phyloP scores from a whole-genome alignment of 1,140 invertebrate genomes.

The Drosophila nigromelanica region DNA sequence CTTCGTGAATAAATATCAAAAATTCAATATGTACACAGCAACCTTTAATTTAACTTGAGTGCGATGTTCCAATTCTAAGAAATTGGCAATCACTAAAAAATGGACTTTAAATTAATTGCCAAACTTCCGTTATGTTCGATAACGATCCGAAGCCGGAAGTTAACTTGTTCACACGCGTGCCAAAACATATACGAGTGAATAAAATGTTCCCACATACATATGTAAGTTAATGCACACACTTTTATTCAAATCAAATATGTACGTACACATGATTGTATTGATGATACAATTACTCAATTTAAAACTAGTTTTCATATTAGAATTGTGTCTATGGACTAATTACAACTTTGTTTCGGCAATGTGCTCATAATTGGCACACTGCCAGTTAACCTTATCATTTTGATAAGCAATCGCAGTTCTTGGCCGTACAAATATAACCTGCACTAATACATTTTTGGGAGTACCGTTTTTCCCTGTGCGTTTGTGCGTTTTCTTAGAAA shows the following conservation, averaged over 20 bases:
- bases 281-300: neutral
- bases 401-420: constrained; percentile 34
- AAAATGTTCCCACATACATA: neutral
- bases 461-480: constrained; percentile 30
- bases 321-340: neutral
- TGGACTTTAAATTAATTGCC: constrained; percentile 33
- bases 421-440: constrained; percentile 63
- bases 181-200: constrained; percentile 7
- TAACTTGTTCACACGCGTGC: constrained; percentile 40
- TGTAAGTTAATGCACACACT: neutral
- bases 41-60: neutral
- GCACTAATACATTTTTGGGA: constrained; percentile 68
- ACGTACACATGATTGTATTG: neutral
- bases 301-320: neutral
- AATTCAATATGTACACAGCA: neutral
- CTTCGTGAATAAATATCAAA: neutral
- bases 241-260: neutral
- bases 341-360: constrained; percentile 8
- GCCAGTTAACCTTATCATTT: constrained; percentile 12
- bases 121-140: constrained; percentile 28
- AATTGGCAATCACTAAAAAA: constrained; percentile 28
- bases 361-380: neutral
- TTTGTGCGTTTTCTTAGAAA: constrained; percentile 52
- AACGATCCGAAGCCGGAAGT: constrained; percentile 30
- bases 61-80: constrained; percentile 14